Percentiles rank a stretch among this genome's conserved stretches.
phyloP scores from a whole-genome alignment of 2,888 invertebrate species.

The Podotricha telesiphe region DNA sequence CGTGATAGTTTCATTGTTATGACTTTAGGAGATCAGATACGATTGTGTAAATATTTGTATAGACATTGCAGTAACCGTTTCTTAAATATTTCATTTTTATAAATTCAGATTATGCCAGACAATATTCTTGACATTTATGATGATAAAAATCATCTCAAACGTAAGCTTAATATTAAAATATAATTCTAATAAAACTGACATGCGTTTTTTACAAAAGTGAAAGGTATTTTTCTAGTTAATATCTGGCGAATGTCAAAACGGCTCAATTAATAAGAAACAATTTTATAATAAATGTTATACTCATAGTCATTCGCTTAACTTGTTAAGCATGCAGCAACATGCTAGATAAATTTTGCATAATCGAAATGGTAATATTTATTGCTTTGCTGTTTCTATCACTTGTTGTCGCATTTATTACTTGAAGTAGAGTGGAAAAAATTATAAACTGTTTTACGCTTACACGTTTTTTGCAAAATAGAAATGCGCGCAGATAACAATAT shows the following conservation, averaged over 20 bases:
- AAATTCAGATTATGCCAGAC: neutral
- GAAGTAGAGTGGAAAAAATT: neutral
- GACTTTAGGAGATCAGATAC: slow-evolving; percentile 16
- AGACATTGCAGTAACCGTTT: slow-evolving; percentile 1
- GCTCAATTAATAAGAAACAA: neutral
- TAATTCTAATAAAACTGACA: neutral
- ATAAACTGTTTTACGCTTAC: neutral
- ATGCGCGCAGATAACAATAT: slow-evolving; percentile 7
- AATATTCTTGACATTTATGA: too few relatives aligned
- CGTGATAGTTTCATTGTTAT: slow-evolving; percentile 8
- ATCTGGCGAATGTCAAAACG: neutral
- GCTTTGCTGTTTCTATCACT: neutral
- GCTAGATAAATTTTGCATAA: slow-evolving; percentile 16
- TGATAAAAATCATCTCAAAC: too few relatives aligned
- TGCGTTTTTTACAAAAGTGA: neutral
- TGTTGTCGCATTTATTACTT: neutral
- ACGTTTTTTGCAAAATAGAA: neutral
- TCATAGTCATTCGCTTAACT: slow-evolving; percentile 1
- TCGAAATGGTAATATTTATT: slow-evolving; percentile 7
- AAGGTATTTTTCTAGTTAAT: slow-evolving; percentile 5
- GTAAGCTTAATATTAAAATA: neutral
- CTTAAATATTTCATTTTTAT: neutral
- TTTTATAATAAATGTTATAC: neutral
- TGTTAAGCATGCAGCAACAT: slow-evolving; percentile 4
- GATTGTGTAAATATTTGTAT: slow-evolving; percentile 10